These are phyloP conservation scores for Iselma pallidipennis DNA, from an alignment of 2,888 invertebrate species.

Conservation along the genomic window DNA sequence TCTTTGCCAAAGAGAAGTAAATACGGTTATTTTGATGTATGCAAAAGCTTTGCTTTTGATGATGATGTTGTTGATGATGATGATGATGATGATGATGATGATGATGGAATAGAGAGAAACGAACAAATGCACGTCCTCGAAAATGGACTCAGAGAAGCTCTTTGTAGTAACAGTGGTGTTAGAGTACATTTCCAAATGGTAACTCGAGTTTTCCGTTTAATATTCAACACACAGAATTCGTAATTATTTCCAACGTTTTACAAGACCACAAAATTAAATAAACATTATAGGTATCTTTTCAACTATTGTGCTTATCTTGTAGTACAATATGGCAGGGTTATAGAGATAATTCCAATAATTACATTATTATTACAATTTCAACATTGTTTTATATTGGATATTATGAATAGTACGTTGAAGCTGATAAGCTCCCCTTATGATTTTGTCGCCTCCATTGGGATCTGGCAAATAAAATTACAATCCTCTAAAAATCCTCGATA, in stretches of 20 bases:
- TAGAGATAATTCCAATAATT: slow-evolving; percentile 6
- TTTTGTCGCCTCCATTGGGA: slow-evolving; percentile 14
- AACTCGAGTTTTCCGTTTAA: slow-evolving; percentile 18
- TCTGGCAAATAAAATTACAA: slow-evolving; percentile 34
- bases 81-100: not conserved
- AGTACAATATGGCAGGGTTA: slow-evolving; percentile 18
- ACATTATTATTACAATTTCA: slow-evolving; percentile 1
- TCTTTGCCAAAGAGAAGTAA: slow-evolving; percentile 35
- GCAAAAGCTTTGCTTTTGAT: slow-evolving; percentile 37
- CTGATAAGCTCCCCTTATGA: slow-evolving; percentile 17
- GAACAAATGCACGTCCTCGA: slow-evolving; percentile 11
- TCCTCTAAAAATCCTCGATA: slow-evolving; percentile 36
- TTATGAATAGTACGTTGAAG: not conserved
- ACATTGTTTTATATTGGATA: slow-evolving; percentile 8
- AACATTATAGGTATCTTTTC: not conserved
- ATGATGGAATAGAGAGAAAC: not conserved
- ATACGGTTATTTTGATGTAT: slow-evolving; percentile 52
- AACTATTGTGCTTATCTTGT: slow-evolving; percentile 9
- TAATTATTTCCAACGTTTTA: slow-evolving; percentile 17
- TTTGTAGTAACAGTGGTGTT: slow-evolving; percentile 12
- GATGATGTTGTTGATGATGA: not conserved
- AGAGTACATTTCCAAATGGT: slow-evolving; percentile 13
- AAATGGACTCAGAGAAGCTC: slow-evolving; percentile 21
- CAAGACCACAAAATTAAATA: not conserved
- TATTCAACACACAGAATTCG: slow-evolving; percentile 21